phyloP scores from a whole-genome alignment of 2,888 invertebrate genomes.

The Sinelater perroti region DNA sequence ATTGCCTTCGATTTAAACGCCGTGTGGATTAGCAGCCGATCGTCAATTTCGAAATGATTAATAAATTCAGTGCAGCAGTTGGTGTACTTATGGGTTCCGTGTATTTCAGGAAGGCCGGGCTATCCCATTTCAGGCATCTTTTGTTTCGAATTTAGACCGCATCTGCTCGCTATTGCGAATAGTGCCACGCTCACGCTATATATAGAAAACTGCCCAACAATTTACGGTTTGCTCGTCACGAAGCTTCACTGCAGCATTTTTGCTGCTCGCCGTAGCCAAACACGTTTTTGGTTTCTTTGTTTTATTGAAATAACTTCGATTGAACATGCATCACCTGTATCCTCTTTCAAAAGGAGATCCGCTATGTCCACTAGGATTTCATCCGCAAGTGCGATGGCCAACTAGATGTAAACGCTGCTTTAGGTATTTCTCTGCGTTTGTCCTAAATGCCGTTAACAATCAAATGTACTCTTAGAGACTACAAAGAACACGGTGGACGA shows the following conservation, averaged over 20 bases:
- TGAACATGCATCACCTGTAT: conserved; percentile 76
- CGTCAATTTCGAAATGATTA: conserved; percentile 8
- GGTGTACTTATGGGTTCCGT: too few relatives aligned
- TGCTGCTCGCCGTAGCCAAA: too few relatives aligned
- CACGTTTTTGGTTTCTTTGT: too few relatives aligned
- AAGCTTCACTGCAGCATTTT: too few relatives aligned
- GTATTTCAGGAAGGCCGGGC: conserved; percentile 22
- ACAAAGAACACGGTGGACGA: conserved; percentile 86
- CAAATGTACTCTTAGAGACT: conserved; percentile 70
- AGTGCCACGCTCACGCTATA: conserved; percentile 45
- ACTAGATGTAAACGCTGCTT: conserved; percentile 93
- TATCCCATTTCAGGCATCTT: conserved; percentile 28
- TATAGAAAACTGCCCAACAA: conserved; percentile 40
- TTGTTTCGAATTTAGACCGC: conserved; percentile 27
- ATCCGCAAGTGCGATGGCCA: conserved; percentile 94
- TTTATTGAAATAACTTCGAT: not conserved
- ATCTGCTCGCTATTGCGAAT: conserved; percentile 31
- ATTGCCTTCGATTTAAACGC: conserved; percentile 3
- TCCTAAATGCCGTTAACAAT: too few relatives aligned
- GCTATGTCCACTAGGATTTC: conserved; percentile 90
- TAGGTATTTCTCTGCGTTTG: conserved; percentile 68
- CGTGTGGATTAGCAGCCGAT: conserved; percentile 2
- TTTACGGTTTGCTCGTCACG: conserved; percentile 31
- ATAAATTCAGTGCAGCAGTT: conserved; percentile 1
- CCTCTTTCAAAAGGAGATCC: conserved; percentile 86